A percentile compares a stretch with the other conserved stretches of the same genome.
Evolutionary conservation across 1,140 invertebrate genomes (phyloP).

Genomic region (Cydia pomonella): DNA sequence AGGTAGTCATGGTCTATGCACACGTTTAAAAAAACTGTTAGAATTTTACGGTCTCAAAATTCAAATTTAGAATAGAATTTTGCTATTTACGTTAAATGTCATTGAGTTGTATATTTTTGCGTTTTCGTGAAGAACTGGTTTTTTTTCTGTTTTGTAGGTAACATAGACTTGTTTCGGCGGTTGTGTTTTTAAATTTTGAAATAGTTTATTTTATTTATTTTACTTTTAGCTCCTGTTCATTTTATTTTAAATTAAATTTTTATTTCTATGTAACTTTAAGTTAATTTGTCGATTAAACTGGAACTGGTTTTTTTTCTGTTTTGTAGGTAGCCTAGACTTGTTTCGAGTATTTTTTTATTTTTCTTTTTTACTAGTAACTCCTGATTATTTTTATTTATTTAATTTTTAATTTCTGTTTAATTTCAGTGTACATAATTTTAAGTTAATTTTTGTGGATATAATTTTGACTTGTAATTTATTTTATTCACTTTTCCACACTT

Average conservation of each 20-base stretch:
- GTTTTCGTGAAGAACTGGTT: not conserved
- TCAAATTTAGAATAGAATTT: not conserved
- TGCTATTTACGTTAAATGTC: not conserved
- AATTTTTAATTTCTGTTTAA: no score
- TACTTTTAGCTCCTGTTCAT: not conserved
- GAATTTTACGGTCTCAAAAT: not conserved
- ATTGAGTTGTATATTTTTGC: constrained; percentile 4
- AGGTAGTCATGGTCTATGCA: not conserved
- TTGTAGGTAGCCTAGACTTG: no score
- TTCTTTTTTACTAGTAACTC: no score
- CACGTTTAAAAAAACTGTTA: constrained; percentile 9
- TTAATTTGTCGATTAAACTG: not conserved
- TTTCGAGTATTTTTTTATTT: no score
- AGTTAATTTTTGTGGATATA: no score
- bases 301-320: no score
- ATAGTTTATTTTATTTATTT: not conserved
- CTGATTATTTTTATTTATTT: no score
- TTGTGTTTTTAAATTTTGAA: not conserved
- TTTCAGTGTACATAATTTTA: no score
- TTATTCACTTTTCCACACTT: constrained; percentile 29
- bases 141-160: not conserved
- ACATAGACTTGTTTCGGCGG: not conserved
- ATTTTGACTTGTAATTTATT: constrained; percentile 1
- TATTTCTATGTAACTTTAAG: not conserved
- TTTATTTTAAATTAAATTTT: not conserved